Percentiles rank a stretch among this genome's conserved stretches.
These are phyloP conservation scores for Semnornis frantzii DNA, from an alignment of 2,113 vertebrate species.

Conservation along the genomic window DNA sequence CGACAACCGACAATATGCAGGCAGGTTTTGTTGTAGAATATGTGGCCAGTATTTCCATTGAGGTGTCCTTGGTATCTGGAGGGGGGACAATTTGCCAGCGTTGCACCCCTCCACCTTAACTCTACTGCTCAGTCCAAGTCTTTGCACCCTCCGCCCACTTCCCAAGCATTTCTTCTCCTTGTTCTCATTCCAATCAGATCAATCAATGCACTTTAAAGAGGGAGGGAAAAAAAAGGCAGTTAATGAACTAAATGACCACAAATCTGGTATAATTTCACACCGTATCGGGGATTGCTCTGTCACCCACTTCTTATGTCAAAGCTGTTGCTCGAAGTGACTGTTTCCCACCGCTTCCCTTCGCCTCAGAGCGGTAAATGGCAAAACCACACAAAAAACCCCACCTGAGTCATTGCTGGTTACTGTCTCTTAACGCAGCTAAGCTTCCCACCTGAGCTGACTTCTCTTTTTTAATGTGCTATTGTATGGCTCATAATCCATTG, in stretches of 20 bases:
- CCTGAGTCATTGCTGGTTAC: conserved; percentile 11
- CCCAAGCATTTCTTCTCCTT: neutral
- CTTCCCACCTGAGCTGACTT: conserved; percentile 38
- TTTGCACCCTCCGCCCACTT: conserved; percentile 13
- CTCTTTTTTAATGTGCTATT: conserved; percentile 17
- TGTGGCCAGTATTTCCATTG: conserved; percentile 74
- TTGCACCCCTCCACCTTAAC: conserved; percentile 61
- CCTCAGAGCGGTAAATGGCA: neutral
- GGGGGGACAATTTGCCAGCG: neutral
- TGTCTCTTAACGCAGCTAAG: conserved; percentile 37
- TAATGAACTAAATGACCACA: conserved; percentile 23
- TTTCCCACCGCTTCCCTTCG: neutral
- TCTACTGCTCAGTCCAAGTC: conserved; percentile 44
- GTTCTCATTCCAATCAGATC: conserved; percentile 60
- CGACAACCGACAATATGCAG: conserved; percentile 29
- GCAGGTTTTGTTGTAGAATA: conserved; percentile 63
- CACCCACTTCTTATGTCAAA: conserved; percentile 17
- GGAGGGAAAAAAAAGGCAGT: neutral
- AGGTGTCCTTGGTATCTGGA: conserved; percentile 55
- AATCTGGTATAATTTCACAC: conserved; percentile 2
- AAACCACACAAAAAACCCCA: neutral
- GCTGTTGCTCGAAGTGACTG: neutral
- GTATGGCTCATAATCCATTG: conserved; percentile 49
- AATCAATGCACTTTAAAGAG: conserved; percentile 74
- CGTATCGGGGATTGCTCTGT: conserved; percentile 13